Evolutionary conservation across 2,113 vertebrate genomes (phyloP), one percentile per base, ranked within the genome.

Genomic region (Coryphaenoides rupestris): DNA sequence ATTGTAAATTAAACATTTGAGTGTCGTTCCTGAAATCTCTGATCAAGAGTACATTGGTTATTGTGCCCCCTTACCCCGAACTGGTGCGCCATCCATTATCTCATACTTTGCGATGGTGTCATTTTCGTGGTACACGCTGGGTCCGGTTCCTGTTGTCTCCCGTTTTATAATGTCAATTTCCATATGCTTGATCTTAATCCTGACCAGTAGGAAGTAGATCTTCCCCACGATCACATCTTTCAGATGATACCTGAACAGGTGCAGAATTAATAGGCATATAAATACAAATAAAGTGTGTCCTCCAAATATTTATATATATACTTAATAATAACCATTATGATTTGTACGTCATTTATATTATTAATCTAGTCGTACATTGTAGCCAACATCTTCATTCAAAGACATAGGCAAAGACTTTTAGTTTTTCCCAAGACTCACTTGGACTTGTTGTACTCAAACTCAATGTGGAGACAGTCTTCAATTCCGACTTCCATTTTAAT

Each of bases 401-500:
- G 6, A 10, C 28, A 9, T 33, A 9, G 28, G 24, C 24, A 6
- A 26, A 26, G 6, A 26, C 6, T 26, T 26, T 33, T 33, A 19
- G 1, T 54, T 54, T 12, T 54, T 16, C 16, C 12, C 1, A 55
- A 55, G 10, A 24, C 95, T 92, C 90, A 98, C 97, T 98, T 99
- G 88, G 96, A 98, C 78, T 99, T 99, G 86, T 98, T 98, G 72
- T 99, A 99, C 84, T 99, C 97, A 15, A 99, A 98, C 82, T 99
- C 97, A 17, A 99, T 99, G 88, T 99, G 97, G 60, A 99, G 92
- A 75, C 97, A 99, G 65, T 99, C 97, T 78, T 99, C 97, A 0
- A 99, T 99, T 19, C 97, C 97, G 26, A 99, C 97, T 75, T 99
- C 97, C 97, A 99, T 99, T 84, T 96, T 98, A 73, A 99, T 98